These are phyloP conservation scores for Pyxicephalus adspersus DNA, from an alignment of 2,113 vertebrate genomes.

Conservation along the genomic window DNA sequence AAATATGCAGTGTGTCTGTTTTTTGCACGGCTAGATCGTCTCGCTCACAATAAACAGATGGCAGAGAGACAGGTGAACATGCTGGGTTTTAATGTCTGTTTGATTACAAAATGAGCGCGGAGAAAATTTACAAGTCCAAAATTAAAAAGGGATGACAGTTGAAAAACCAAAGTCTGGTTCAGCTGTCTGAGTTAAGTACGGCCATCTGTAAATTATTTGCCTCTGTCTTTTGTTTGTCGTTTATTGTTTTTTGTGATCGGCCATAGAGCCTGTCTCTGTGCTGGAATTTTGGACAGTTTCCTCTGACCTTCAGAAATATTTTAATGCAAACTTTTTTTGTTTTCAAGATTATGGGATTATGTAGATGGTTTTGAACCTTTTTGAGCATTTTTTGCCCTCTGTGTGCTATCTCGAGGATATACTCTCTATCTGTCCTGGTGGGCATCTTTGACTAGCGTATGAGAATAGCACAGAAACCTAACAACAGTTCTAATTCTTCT, in stretches of 20 bases:
- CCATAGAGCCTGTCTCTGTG: neutral
- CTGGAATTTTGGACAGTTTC: neutral
- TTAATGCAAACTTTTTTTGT: too few species aligned
- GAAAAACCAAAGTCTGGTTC: slow-evolving; percentile 30
- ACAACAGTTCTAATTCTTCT: too few species aligned
- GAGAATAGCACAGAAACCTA: too few species aligned
- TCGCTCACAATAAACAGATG: slow-evolving; percentile 30
- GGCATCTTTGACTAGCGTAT: too few species aligned
- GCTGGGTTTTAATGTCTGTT: slow-evolving; percentile 46
- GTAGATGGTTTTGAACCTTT: too few species aligned
- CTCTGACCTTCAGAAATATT: neutral
- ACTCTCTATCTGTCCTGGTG: too few species aligned
- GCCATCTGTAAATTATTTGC: slow-evolving; percentile 35
- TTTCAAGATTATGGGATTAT: too few species aligned
- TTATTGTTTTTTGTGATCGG: neutral
- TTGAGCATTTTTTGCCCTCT: too few species aligned
- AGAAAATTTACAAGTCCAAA: slow-evolving; percentile 42
- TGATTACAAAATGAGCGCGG: slow-evolving; percentile 44
- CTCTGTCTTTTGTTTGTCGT: slow-evolving; percentile 4
- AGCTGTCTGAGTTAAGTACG: slow-evolving; percentile 11
- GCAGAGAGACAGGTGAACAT: slow-evolving; percentile 48
- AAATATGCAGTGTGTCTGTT: slow-evolving; percentile 28
- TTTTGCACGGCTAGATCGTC: slow-evolving; percentile 32
- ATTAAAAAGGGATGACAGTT: slow-evolving; percentile 35
- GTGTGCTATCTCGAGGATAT: too few species aligned